Evolutionary conservation across 1,140 invertebrate species (phyloP).

Genomic region (Carcinoscorpius rotundicauda): DNA sequence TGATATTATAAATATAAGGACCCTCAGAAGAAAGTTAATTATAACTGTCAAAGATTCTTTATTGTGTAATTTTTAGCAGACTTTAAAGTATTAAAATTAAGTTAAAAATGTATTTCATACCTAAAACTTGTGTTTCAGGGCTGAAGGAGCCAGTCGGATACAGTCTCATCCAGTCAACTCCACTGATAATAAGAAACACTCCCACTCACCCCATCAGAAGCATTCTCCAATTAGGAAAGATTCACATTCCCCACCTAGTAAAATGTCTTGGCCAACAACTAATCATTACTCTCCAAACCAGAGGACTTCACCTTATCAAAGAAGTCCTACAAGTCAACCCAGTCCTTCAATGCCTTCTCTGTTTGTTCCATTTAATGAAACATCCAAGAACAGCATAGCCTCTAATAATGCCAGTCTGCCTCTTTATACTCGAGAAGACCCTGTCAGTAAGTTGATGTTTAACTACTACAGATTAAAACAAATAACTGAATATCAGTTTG

Average conservation of each 20-base stretch:
- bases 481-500: too few relatives aligned
- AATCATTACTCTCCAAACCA: conserved; percentile 18
- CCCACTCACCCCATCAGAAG: conserved; percentile 32
- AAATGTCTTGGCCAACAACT: neutral
- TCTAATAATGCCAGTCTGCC: neutral
- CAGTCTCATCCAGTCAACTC: conserved; percentile 11
- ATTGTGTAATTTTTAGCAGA: too few relatives aligned
- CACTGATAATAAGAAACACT: conserved; percentile 35
- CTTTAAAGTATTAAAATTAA: too few relatives aligned
- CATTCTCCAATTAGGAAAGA: conserved; percentile 23
- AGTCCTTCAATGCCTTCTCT: conserved; percentile 19
- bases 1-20: too few relatives aligned
- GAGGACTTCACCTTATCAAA: conserved; percentile 14
- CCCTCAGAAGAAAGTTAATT: too few relatives aligned
- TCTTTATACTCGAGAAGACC: neutral
- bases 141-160: conserved; percentile 24
- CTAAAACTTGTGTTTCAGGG: conserved; percentile 12
- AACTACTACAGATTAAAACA: too few relatives aligned
- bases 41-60: too few relatives aligned
- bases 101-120: too few relatives aligned
- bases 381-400: neutral
- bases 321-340: conserved; percentile 12
- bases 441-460: neutral
- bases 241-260: too few relatives aligned
- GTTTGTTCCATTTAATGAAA: neutral